Percentiles rank a stretch among this genome's conserved stretches.
Evolutionary conservation across 2,888 invertebrate species (phyloP).

Genomic region (Mantis religiosa): DNA sequence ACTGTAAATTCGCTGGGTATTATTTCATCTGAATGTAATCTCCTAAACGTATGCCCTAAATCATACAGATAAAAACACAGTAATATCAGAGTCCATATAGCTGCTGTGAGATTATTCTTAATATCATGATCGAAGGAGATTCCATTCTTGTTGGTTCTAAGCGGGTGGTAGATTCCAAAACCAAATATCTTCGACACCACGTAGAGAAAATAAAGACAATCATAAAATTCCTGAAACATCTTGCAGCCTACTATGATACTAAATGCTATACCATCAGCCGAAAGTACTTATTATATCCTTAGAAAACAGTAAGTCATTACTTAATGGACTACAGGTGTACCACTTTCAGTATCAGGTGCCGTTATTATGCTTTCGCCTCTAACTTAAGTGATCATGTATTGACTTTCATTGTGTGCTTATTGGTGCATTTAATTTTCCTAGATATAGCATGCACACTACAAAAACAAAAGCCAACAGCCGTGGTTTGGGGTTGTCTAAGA

Average conservation of each 20-base stretch:
- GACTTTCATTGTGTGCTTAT: no score
- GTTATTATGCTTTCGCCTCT: no score
- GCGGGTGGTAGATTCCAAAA: neutral
- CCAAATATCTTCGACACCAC: neutral
- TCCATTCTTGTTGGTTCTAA: neutral
- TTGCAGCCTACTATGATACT: neutral
- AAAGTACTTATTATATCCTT: no score
- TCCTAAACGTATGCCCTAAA: neutral
- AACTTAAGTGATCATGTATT: no score
- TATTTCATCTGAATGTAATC: neutral
- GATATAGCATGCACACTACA: no score
- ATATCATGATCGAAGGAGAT: neutral
- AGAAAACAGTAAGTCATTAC: no score
- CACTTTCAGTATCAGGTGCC: no score
- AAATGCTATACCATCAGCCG: no score
- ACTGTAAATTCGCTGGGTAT: neutral
- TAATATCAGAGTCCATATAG: neutral
- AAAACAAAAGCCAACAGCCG: no score
- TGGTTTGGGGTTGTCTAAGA: no score
- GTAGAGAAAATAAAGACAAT: neutral
- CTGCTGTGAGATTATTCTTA: neutral
- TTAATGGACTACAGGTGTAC: no score
- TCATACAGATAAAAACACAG: neutral
- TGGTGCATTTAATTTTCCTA: no score
- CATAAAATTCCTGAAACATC: neutral